These are phyloP conservation scores for Hetaerina titia DNA, from an alignment of 2,888 invertebrate species.

Conservation along the genomic window DNA sequence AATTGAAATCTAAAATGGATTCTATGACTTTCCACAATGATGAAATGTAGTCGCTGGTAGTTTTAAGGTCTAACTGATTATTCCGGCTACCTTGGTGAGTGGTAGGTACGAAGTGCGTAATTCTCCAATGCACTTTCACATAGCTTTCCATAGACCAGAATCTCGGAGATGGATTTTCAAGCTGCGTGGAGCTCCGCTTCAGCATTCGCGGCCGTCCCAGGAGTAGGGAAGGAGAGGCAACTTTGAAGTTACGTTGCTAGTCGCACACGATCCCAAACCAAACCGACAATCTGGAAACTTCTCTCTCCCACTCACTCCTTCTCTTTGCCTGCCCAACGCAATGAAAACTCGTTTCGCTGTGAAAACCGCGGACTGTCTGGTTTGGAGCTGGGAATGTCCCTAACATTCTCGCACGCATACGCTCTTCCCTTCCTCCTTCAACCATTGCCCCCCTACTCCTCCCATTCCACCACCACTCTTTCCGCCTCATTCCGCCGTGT, in stretches of 20 bases:
- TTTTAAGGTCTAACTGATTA: no score
- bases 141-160: no score
- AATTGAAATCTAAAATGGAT: no score
- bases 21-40: no score
- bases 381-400: neutral
- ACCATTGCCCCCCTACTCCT: neutral
- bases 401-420: neutral
- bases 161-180: no score
- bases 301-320: neutral
- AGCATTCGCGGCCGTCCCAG: neutral
- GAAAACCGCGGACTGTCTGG: constrained; percentile 55
- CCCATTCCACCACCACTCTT: neutral
- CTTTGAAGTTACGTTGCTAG: neutral
- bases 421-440: neutral
- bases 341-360: constrained; percentile 58
- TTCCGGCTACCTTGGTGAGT: no score
- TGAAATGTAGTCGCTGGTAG: no score
- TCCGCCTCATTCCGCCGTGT: neutral
- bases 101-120: no score
- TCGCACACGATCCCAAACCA: neutral
- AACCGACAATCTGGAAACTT: constrained; percentile 41
- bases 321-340: constrained; percentile 27
- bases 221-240: neutral
- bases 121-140: no score
- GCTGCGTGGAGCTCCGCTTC: no score